phyloP scores from a whole-genome alignment of 2,113 vertebrate species.

The Tragelaphus buxtoni region DNA sequence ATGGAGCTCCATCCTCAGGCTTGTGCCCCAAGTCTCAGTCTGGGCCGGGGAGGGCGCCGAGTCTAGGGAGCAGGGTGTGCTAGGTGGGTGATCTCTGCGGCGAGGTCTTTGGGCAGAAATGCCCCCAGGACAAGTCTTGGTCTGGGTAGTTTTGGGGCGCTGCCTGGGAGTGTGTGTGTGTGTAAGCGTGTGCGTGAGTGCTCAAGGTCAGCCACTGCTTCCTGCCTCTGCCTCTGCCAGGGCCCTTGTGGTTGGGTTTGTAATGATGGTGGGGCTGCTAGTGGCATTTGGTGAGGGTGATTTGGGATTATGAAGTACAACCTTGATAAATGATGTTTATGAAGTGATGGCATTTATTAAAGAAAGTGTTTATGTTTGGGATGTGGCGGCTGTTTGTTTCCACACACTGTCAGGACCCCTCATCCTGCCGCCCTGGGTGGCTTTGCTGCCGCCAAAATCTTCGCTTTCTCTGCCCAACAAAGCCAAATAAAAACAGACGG shows the following conservation, averaged over 20 bases:
- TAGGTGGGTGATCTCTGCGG: not conserved
- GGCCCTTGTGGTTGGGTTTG: not conserved
- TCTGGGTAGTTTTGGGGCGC: not conserved
- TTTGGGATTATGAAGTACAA: conserved; percentile 48
- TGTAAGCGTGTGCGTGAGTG: fast-evolving
- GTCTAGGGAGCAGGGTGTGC: not conserved
- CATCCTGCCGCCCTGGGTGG: fast-evolving
- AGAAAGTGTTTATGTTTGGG: conserved; percentile 1
- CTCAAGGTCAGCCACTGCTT: not conserved
- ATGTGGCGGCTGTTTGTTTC: not conserved
- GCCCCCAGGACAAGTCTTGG: not conserved
- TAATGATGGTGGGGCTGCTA: not conserved
- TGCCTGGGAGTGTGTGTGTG: not conserved
- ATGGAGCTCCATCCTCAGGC: fast-evolving
- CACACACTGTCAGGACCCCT: conserved; percentile 6
- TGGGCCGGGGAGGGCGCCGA: not conserved
- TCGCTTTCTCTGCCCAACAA: not conserved
- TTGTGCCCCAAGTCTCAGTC: no score
- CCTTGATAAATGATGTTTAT: conserved; percentile 40
- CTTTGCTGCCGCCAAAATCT: not conserved
- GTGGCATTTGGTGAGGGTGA: conserved; percentile 16
- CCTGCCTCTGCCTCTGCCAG: not conserved
- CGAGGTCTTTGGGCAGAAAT: not conserved
- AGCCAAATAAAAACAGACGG: not conserved
- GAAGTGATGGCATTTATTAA: not conserved